Evolutionary conservation across 2,888 invertebrate genomes (phyloP), one percentile per base, ranked within the genome.

Genomic region (Eugnorisma glareosa): DNA sequence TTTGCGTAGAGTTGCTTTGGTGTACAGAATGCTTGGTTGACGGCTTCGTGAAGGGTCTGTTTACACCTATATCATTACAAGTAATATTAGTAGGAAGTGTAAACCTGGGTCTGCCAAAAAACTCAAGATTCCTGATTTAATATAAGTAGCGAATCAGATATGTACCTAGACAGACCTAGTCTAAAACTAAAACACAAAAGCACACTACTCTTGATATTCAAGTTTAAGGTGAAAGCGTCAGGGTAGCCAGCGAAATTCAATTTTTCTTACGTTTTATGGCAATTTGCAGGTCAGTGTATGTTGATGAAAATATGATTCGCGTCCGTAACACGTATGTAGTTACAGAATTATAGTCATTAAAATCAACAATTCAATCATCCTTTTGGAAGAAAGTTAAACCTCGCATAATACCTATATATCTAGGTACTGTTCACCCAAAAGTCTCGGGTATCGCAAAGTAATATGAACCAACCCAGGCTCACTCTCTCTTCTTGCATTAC

Each of bases 401-500:
- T 54, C n/a, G n/a, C 54, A n/a, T 4, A n/a, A n/a, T 54, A n/a
- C n/a, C 13, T 10, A n/a, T 4, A n/a, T 54, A 11, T 54, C 4
- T 54, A n/a, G n/a, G n/a, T n/a, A 5, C 11, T n/a, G 51, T 51
- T n/a, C n/a, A 54, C n/a, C 54, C 4, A 51, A n/a, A 51, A 24
- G 40, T 10, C 40, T 40, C 7, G 8, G 40, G 40, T 40, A 40
- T 10, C 40, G 48, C 43, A 15, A 43, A 15, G 24, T 28, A 57
- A 57, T 57, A 57, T 40, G 59, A 31, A 31, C n/a, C 11, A 63
- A 59, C 28, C 66, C 78, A 75, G 67, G 45, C 13, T 70, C 13
- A 64, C 51, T 35, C 59, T 63, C n/a, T 84, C 72, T 84, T 63
- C 84, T 70, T 21, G 18, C 37, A 81, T 70, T 67, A 66, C 74